Evolutionary conservation across 2,797 vertebrate species (phyloP), one percentile per base, ranked within the genome.

Genomic region (Poecilia gillii): DNA sequence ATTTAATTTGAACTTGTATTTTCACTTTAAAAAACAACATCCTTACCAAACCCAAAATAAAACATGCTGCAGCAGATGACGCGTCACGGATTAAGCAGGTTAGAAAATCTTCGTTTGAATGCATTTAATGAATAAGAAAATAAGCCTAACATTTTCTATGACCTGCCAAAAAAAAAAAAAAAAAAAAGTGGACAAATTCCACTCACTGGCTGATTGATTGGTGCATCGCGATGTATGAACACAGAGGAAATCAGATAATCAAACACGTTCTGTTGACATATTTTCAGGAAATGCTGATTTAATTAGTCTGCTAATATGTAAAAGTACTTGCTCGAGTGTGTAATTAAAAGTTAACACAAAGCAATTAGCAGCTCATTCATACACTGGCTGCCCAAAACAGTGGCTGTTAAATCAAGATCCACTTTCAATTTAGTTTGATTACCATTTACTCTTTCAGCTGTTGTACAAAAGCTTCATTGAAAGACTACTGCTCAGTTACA

Each of bases 271-370:
- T 84, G 85, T 85, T 87, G 83, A 88, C 80, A 85, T 76, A 74
- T 84, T 86, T 81, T 78, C 73, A 33, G 79, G 87, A 68, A 68
- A 68, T 68, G 82, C 82, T 51, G 59, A 79, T 84, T 92, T 90
- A 86, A 91, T 92, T 90, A 89, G 83, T 80, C 74, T 76, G 78
- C 85, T 80, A 85, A 88, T 78, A 87, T 90, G 84, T 83, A 88
- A 86, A 82, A 88, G 83, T 85, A 89, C 75, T 89, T 85, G 62
- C 31, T 49, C 68, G 79, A 76, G 84, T 76, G 82, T 89, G 87
- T 90, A 90, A 93, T 92, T 93, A 93, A 91, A 92, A 90, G 87
- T 89, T 88, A 87, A 85, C 85, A 84, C 84, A n/a, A 84, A 62
- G 84, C 88, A 91, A 90, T 94, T 90, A 92, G 87, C 84, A 46